These are phyloP conservation scores for Eilema depressum DNA, from an alignment of 2,888 invertebrate species.

Conservation along the genomic window DNA sequence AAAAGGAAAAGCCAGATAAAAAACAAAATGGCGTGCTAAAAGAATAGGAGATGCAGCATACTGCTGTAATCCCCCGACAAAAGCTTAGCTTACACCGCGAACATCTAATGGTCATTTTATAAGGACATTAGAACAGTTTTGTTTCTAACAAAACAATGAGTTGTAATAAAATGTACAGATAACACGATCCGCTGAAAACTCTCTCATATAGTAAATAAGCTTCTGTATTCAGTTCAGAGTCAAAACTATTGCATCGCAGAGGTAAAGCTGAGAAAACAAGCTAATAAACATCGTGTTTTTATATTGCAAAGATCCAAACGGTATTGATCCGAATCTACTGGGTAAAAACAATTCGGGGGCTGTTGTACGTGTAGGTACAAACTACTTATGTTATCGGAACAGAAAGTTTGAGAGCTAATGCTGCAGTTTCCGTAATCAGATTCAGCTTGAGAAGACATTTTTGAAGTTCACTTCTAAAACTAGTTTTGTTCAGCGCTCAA, in stretches of 20 bases:
- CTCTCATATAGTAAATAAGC: constrained; percentile 40
- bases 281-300: constrained; percentile 49
- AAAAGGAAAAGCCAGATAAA: neutral
- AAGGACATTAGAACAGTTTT: neutral
- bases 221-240: constrained; percentile 47
- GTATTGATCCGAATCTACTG: constrained; percentile 35
- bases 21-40: neutral
- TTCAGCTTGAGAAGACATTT: neutral
- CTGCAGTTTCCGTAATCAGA: constrained; percentile 19
- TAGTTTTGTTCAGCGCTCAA: neutral
- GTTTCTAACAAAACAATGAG: neutral
- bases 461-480: neutral
- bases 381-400: constrained; percentile 14
- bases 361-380: constrained; percentile 10
- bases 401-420: constrained; percentile 11
- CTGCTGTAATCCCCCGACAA: neutral
- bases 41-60: neutral
- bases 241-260: constrained; percentile 49
- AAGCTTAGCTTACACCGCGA: too few relatives aligned
- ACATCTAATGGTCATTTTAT: neutral
- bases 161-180: constrained; percentile 21
- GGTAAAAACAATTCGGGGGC: constrained; percentile 35
- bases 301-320: constrained; percentile 35
- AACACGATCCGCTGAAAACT: constrained; percentile 15
- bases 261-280: constrained; percentile 39